A percentile compares a stretch with the other conserved stretches of the same genome.
Evolutionary conservation across 2,113 vertebrate genomes (phyloP).

Genomic region (Aldabrachelys gigantea): DNA sequence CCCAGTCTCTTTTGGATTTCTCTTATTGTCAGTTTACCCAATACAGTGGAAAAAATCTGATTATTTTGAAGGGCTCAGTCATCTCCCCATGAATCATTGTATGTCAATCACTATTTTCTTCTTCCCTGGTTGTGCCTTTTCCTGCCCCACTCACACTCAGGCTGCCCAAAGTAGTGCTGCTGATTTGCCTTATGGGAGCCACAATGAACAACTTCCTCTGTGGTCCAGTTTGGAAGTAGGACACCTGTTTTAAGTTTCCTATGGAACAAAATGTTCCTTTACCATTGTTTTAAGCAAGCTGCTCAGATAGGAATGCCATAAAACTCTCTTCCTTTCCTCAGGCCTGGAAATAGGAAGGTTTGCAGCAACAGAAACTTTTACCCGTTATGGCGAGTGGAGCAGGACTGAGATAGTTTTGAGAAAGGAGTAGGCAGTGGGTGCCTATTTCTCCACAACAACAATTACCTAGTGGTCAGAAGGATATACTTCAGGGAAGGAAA

Average conservation of each 20-base stretch:
- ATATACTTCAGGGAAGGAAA: neutral
- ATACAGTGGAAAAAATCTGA: neutral
- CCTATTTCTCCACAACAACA: neutral
- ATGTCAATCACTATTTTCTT: neutral
- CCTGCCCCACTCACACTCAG: neutral
- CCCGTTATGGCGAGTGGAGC: neutral
- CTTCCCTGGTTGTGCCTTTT: neutral
- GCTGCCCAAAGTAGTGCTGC: rapidly evolving
- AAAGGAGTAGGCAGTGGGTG: rapidly evolving
- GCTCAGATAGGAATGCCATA: neutral
- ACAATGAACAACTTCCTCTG: neutral
- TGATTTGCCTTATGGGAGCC: neutral
- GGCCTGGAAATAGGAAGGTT: neutral
- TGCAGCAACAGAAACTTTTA: neutral
- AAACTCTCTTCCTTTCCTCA: neutral
- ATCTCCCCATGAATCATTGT: neutral
- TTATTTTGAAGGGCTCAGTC: neutral
- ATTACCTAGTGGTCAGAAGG: rapidly evolving
- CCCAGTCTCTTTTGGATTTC: neutral
- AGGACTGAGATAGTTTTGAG: neutral
- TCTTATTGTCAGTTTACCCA: neutral
- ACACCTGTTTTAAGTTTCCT: neutral
- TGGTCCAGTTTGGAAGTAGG: neutral
- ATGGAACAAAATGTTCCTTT: neutral
- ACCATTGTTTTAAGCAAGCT: neutral